Conservation (phyloP, 2,113 vertebrate species). For the Anarrhichthys ocellatus region DNA sequence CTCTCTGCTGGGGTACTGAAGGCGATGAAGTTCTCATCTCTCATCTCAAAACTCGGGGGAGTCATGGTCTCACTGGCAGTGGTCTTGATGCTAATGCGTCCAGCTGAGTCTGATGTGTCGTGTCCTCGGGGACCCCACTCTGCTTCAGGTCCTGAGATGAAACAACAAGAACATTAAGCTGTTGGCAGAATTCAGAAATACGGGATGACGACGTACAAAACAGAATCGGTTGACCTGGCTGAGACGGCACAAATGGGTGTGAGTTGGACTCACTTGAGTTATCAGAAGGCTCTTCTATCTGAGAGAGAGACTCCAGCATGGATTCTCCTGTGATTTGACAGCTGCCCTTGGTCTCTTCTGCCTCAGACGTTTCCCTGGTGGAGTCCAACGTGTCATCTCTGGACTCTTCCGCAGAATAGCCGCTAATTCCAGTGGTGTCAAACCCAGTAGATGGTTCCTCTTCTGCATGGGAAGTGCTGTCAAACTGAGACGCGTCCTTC, state of each 20-base stretch:
- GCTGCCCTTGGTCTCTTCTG: slow-evolving; percentile 56
- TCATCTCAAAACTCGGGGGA: slow-evolving; percentile 64
- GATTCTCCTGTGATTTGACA: slow-evolving; percentile 57
- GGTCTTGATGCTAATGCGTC: slow-evolving; percentile 50
- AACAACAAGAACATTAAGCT: slow-evolving; percentile 2
- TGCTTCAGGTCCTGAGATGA: slow-evolving; percentile 51
- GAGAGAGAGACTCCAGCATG: slow-evolving; percentile 67
- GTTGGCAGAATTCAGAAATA: not conserved
- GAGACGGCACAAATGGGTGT: slow-evolving; percentile 15
- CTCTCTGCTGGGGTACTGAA: slow-evolving; percentile 70
- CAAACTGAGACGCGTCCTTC: slow-evolving; percentile 54
- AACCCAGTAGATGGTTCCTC: slow-evolving; percentile 43
- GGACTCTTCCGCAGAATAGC: slow-evolving; percentile 58
- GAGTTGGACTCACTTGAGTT: slow-evolving; percentile 49
- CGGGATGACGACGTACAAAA: not conserved
- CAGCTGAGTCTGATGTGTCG: slow-evolving; percentile 67
- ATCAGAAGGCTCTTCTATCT: slow-evolving; percentile 45
- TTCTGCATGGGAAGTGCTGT: slow-evolving; percentile 40
- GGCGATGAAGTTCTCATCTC: slow-evolving; percentile 66
- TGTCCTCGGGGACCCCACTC: slow-evolving; percentile 48
- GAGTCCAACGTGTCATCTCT: slow-evolving; percentile 59
- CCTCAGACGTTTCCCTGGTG: slow-evolving; percentile 55
- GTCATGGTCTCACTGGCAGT: slow-evolving; percentile 54
- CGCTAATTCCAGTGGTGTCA: slow-evolving; percentile 59
- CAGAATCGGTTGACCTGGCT: slow-evolving; percentile 2